Base-by-base conservation (phyloP, 2,888 invertebrate species). In the Steromphala cineraria region DNA sequence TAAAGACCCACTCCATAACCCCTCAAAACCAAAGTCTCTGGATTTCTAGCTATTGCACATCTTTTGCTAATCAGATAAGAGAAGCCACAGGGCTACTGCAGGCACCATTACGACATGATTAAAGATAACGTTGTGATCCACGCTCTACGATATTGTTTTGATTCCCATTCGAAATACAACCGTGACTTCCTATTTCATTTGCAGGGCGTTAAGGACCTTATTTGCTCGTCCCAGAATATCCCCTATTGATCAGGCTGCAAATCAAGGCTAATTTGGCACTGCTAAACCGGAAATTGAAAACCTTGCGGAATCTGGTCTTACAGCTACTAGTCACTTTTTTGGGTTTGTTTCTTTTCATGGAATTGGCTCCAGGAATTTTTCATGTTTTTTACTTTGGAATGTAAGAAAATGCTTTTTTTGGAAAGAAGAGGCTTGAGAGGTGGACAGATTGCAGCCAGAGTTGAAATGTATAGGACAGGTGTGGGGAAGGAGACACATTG, bases 201-300 rank as follows among this genome's bases (percentile, higher is more conserved):
- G 62, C 62, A 10, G 10, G 15, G 62, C 13, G 24, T 62, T 62
- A 62, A 21, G 62, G 24, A 62, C 24, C 28, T 24, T 62, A 62
- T 62, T 62, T 62, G 28, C 62, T 62, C 17, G 4, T 62, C 62
- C 62, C 21, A 24, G 24, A 62, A 62, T 62, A 62, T 28, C 62
- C 62, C 15, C 3, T 13, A 62, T 62, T 62, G 62, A 62, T 62
- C 28, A 24, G 28, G n/a, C 24, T 62, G 24, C 28, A 62, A 62
- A 62, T 62, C 62, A 62, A 62, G 62, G 28, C 62, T 62, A 62
- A 62, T 62, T 62, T 62, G 62, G 17, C 62, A 28, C 62, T 17
- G 62, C 62, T 15, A 62, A n/a, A 62, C 24, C 62, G 62, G 62
- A 62, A 62, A 62, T 62, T 62, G 62, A 62, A 62, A 62, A 21